Evolutionary conservation across 1,140 invertebrate genomes (phyloP).

Genomic region (Orussus abietinus): DNA sequence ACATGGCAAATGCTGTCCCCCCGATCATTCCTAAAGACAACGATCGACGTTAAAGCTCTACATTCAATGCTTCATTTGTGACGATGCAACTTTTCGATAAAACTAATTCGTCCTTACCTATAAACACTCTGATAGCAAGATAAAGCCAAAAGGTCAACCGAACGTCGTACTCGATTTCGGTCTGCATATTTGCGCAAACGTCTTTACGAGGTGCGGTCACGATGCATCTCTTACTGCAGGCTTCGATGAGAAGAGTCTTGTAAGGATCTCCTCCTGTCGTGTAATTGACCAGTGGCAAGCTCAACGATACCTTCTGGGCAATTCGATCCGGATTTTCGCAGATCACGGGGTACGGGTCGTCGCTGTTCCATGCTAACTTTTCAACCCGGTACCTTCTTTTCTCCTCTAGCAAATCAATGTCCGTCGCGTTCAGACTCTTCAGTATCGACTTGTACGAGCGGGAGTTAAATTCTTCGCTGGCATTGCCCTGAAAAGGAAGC

Average conservation of each 20-base stretch:
- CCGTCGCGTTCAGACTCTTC: constrained; percentile 16
- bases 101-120: constrained; percentile 49
- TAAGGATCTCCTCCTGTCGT: constrained; percentile 25
- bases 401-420: constrained; percentile 24
- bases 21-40: constrained; percentile 56
- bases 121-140: constrained; percentile 67
- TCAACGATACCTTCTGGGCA: constrained; percentile 28
- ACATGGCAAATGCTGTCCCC: constrained; percentile 76
- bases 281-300: constrained; percentile 38
- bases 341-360: constrained; percentile 18
- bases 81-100: constrained; percentile 21
- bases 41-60: constrained; percentile 1
- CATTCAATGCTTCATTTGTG: neutral
- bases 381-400: constrained; percentile 24
- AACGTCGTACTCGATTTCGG: constrained; percentile 60
- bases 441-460: constrained; percentile 28
- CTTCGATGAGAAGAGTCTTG: constrained; percentile 25
- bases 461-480: constrained; percentile 10
- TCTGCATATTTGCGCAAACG: constrained; percentile 61
- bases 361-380: constrained; percentile 20
- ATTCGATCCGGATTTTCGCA: constrained; percentile 26
- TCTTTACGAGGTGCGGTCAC: constrained; percentile 53
- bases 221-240: constrained; percentile 55
- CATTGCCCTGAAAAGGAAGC: constrained; percentile 14
- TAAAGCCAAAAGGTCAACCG: constrained; percentile 73